phyloP scores from a whole-genome alignment of 2,113 vertebrate species.

The Calidris pugnax region DNA sequence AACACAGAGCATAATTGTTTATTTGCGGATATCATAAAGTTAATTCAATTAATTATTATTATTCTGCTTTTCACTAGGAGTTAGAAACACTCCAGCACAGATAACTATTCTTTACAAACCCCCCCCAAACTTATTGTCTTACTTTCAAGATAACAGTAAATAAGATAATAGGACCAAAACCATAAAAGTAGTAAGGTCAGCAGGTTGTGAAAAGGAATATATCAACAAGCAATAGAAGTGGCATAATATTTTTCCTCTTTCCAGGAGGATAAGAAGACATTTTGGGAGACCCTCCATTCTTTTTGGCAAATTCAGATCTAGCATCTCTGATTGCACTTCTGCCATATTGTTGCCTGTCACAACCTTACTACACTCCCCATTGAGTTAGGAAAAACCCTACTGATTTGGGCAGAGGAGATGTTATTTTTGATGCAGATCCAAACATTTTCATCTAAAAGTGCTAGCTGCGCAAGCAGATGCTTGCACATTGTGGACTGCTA shows the following conservation, averaged over 20 bases:
- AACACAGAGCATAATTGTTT: not conserved
- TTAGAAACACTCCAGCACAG: not conserved
- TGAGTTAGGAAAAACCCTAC: not conserved
- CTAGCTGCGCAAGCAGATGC: too few relatives aligned
- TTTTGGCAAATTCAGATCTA: not conserved
- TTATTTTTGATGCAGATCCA: not conserved
- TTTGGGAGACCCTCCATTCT: not conserved
- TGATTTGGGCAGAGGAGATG: not conserved
- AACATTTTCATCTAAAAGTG: not conserved
- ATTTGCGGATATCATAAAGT: not conserved
- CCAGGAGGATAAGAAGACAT: not conserved
- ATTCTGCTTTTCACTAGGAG: not conserved
- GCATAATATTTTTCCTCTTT: not conserved
- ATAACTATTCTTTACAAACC: not conserved
- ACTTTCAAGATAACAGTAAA: not conserved
- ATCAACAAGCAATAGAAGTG: not conserved
- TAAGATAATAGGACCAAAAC: not conserved
- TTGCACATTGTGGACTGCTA: not conserved
- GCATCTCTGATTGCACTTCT: not conserved
- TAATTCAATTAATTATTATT: not conserved
- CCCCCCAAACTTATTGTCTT: not conserved
- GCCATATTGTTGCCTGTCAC: not conserved
- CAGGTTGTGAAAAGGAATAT: not conserved
- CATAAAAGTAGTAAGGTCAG: not conserved
- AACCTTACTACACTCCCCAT: fast-evolving